A percentile compares a stretch with the other conserved stretches of the same genome.
Conservation (phyloP, 92 coral and sea anemone species). For the Phymanthus crucifer region DNA sequence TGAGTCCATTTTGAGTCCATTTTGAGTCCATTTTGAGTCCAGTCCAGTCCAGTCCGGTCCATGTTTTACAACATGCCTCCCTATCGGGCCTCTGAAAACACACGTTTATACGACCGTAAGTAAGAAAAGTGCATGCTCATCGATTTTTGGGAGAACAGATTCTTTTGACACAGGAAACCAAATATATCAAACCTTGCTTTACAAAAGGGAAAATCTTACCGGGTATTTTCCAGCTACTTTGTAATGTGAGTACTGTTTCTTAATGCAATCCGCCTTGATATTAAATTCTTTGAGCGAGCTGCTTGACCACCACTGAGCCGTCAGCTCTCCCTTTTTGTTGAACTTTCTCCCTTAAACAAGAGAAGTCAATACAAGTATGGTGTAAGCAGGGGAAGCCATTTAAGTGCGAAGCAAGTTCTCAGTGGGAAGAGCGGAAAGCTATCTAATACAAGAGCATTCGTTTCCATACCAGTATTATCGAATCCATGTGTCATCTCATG, state of each 20-base stretch:
- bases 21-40: no score
- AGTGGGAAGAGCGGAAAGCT: no score
- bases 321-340: slow-evolving; percentile 91
- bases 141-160: no score
- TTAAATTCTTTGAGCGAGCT: slow-evolving; percentile 73
- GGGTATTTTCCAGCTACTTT: slow-evolving; percentile 87
- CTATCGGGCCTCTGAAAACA: no score
- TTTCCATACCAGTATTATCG: slow-evolving; percentile 98
- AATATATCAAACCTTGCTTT: neutral
- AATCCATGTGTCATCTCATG: slow-evolving; percentile 98
- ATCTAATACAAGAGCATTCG: no score
- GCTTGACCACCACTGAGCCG: slow-evolving; percentile 95
- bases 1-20: no score
- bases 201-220: slow-evolving; percentile 36
- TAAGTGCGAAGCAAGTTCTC: no score
- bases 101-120: no score
- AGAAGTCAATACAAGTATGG: neutral
- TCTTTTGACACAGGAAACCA: neutral
- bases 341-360: slow-evolving; percentile 83
- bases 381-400: no score
- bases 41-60: no score
- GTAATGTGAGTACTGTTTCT: slow-evolving; percentile 85
- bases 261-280: slow-evolving; percentile 86
- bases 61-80: no score
- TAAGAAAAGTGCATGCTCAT: no score